Percentiles rank a stretch among this genome's conserved stretches.
These are phyloP conservation scores for Plectropomus leopardus DNA, from an alignment of 2,113 vertebrate species.

Conservation along the genomic window DNA sequence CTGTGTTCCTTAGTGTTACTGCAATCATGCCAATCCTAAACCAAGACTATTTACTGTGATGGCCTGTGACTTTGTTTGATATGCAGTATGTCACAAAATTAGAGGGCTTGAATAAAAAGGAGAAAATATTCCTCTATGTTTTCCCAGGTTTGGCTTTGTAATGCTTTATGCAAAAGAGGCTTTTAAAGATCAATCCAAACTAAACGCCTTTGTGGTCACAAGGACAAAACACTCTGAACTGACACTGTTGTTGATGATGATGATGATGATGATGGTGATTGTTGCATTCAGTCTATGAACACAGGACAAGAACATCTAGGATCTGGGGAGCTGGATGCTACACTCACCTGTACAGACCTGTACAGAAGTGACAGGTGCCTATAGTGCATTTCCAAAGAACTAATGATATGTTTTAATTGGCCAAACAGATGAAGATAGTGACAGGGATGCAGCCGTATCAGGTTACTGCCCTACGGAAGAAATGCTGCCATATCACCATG, in stretches of 20 bases:
- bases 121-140: too few relatives aligned
- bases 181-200: not conserved
- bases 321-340: not conserved
- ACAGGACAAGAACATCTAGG: not conserved
- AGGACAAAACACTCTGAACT: not conserved
- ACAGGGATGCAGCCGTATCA: constrained; percentile 23
- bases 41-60: not conserved
- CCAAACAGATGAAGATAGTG: constrained; percentile 7
- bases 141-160: not conserved
- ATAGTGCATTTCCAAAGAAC: not conserved
- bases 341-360: not conserved
- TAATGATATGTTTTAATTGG: constrained; percentile 24
- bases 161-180: not conserved
- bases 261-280: too few relatives aligned
- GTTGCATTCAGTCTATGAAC: not conserved
- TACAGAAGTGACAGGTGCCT: not conserved
- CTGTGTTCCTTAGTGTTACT: not conserved
- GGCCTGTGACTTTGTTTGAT: not conserved
- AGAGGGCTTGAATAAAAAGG: not conserved
- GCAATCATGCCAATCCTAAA: not conserved
- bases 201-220: not conserved
- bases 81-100: not conserved
- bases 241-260: not conserved
- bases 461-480: constrained; percentile 31
- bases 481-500: constrained; percentile 45